Evolutionary conservation across 2,113 vertebrate genomes (phyloP).

Genomic region (Plotosus lineatus): DNA sequence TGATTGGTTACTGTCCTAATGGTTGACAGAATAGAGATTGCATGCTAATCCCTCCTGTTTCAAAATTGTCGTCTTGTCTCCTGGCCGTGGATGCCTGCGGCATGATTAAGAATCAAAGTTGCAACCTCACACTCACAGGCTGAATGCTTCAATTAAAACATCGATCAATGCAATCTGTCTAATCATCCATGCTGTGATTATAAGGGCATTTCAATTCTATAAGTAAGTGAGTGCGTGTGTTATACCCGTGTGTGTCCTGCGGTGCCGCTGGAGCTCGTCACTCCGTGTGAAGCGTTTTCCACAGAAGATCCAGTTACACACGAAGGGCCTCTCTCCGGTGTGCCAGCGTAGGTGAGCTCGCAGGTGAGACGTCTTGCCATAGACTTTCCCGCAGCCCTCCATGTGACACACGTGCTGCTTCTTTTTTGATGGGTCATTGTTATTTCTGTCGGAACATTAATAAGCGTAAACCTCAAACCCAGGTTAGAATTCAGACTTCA

Average conservation of each 20-base stretch:
- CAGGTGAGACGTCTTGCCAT: constrained; percentile 97
- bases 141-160: not conserved
- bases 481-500: not conserved
- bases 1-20: not conserved
- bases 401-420: constrained; percentile 99
- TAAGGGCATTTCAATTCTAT: not conserved
- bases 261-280: constrained; percentile 95
- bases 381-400: constrained; percentile 97
- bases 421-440: constrained; percentile 94
- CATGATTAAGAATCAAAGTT: no score
- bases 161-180: not conserved
- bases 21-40: not conserved
- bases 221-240: not conserved
- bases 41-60: not conserved
- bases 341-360: constrained; percentile 98
- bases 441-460: constrained; percentile 75
- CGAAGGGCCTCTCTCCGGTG: constrained; percentile 95
- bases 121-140: not conserved
- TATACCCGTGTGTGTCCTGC: constrained; percentile 94
- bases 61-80: not conserved
- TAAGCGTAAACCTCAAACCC: not conserved
- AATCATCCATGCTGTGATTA: not conserved
- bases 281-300: constrained; percentile 96
- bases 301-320: constrained; percentile 99
- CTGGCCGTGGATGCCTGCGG: not conserved